Base-by-base conservation (phyloP, 2,888 invertebrate species). In the Archips crataeganus region DNA sequence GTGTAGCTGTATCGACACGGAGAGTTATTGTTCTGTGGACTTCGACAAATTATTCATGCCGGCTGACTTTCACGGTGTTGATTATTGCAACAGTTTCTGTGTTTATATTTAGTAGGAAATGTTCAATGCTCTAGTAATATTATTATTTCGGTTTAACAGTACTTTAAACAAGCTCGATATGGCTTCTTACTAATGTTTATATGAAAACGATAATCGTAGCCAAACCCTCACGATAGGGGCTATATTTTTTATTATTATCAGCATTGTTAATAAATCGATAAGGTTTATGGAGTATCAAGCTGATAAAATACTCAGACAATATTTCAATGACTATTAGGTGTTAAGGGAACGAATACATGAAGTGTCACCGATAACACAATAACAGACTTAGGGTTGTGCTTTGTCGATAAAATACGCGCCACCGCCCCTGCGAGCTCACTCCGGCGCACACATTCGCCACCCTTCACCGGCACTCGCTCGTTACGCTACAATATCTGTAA, bases 1-100 rank as follows among this genome's bases (percentile, higher is more conserved):
- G 92, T 92, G 90, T 88, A 86, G 85, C 90, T 91, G 91, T 90
- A 93, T 93, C 93, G 93, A 92, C 92, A 92, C 93, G 90, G 89
- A 87, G 89, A 86, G 89, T 87, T 90, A 92, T 93, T 93, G 93
- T 93, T 93, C 91, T 88, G 85, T 84, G 86, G 82, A 86, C 88
- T 85, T 85, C 85, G 82, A 86, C 84, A 85, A 85, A 92, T 93
- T 93, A 92, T 91, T 87, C 88, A 93, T 91, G 93, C 90, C 86
- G 85, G 88, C 89, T 89, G 89, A 90, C 90, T 92, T 91, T 90
- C 90, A 90, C 91, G 91, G 88, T 89, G 88, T 81, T 84, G 88
- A 90, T 91, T 91, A 92, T 86, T 85, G 89, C 87, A 88, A 88
- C 88, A 87, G 89, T 92, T 90, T 89, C 88, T 89, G 89, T 87